These are phyloP conservation scores for Zeuzera pyrina DNA, from an alignment of 2,888 invertebrate species.

Conservation along the genomic window DNA sequence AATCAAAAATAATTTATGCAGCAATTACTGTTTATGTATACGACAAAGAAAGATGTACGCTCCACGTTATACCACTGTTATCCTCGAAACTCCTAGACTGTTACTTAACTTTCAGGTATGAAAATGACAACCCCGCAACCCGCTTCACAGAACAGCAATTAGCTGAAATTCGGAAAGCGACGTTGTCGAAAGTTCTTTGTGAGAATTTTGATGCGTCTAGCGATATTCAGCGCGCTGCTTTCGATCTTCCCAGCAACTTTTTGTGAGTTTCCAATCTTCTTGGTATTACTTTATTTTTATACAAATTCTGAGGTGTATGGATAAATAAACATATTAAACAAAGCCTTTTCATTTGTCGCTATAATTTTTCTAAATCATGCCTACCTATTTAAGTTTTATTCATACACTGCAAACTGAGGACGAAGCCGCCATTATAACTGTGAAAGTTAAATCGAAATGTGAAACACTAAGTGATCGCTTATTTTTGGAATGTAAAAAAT, in stretches of 20 bases:
- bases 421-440: background rate
- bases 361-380: no score
- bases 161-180: constrained; percentile 89
- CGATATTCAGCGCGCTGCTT: constrained; percentile 90
- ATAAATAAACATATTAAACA: no score
- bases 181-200: constrained; percentile 88
- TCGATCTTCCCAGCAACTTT: constrained; percentile 93
- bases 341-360: no score
- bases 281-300: no score
- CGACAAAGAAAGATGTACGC: no score
- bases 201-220: constrained; percentile 90
- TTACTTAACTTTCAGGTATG: constrained; percentile 87
- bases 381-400: no score
- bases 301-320: no score
- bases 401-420: background rate
- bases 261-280: constrained; percentile 76
- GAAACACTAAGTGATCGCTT: background rate
- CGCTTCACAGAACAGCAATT: constrained; percentile 90
- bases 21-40: no score
- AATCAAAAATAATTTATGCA: no score
- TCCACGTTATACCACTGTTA: no score
- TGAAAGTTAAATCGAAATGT: background rate
- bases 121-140: constrained; percentile 84
- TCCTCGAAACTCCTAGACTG: no score
- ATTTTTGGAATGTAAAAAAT: background rate